Evolutionary conservation across 92 coral and sea anemone genomes (phyloP).

Genomic region (Epizoanthus ramosus): DNA sequence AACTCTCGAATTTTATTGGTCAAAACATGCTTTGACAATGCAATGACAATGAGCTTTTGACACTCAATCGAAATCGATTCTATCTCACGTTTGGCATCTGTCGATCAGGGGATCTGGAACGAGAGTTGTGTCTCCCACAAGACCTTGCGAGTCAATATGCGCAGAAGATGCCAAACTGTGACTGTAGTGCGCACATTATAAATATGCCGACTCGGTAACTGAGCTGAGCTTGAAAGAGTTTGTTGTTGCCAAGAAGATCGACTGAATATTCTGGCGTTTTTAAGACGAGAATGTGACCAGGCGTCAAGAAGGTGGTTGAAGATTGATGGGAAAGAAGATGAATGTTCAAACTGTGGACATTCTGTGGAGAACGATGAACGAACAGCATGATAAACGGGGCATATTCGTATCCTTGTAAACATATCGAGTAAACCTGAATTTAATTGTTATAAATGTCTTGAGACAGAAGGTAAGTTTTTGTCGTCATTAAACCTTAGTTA

Average conservation of each 20-base stretch:
- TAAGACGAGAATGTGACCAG: conserved; percentile 27
- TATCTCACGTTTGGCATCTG: no score
- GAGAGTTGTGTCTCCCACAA: neutral
- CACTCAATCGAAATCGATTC: no score
- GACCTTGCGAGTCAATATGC: conserved; percentile 12
- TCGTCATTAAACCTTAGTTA: neutral
- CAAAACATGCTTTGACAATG: no score
- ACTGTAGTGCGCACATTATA: conserved; percentile 16
- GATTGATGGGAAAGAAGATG: conserved; percentile 23
- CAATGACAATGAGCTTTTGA: no score
- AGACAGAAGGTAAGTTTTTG: neutral
- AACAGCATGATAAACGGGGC: conserved; percentile 95
- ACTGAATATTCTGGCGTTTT: conserved; percentile 7
- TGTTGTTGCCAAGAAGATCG: conserved; percentile 33
- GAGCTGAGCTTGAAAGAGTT: conserved; percentile 25
- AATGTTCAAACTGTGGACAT: conserved; percentile 37
- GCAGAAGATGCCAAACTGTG: neutral
- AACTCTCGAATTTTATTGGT: no score
- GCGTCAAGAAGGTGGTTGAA: neutral
- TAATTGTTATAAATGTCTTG: neutral
- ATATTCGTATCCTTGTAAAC: conserved; percentile 97
- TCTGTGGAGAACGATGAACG: conserved; percentile 51
- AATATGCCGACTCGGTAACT: conserved; percentile 18
- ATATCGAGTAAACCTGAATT: neutral
- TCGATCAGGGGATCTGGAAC: no score